Conservation (phyloP, 2,113 vertebrate species). For the Hyla sarda region DNA sequence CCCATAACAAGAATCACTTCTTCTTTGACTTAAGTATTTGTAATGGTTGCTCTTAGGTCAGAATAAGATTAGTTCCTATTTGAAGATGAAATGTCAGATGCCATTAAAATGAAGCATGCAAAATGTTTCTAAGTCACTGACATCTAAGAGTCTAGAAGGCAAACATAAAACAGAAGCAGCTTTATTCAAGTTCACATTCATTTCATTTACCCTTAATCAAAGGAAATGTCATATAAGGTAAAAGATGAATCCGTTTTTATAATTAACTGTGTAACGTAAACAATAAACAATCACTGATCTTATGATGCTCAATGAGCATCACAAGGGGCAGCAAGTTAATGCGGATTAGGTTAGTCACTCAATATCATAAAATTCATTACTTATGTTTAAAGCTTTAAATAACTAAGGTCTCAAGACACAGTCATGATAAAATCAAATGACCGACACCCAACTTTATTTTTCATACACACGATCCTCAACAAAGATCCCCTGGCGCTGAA, state of each 20-base stretch:
- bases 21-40: neutral
- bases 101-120: neutral
- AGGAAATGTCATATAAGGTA: constrained; percentile 40
- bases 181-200: constrained; percentile 15
- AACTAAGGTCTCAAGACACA: neutral
- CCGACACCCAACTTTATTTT: neutral
- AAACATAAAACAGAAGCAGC: neutral
- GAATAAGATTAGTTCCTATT: neutral
- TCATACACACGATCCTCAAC: neutral
- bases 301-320: constrained; percentile 46
- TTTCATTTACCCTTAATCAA: constrained; percentile 31
- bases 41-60: neutral
- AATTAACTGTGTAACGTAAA: neutral
- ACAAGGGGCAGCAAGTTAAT: constrained; percentile 30
- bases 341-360: neutral
- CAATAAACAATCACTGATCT: constrained; percentile 34
- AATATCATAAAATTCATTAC: neutral
- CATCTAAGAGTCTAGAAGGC: neutral
- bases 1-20: neutral
- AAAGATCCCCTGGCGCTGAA: neutral
- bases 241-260: constrained; percentile 5
- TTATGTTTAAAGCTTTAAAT: constrained; percentile 2
- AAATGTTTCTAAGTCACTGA: neutral
- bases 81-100: neutral
- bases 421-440: constrained; percentile 4